A percentile compares a stretch with the other conserved stretches of the same genome.
Evolutionary conservation across 2,113 vertebrate genomes (phyloP).

Genomic region (Ochotona curzoniae): DNA sequence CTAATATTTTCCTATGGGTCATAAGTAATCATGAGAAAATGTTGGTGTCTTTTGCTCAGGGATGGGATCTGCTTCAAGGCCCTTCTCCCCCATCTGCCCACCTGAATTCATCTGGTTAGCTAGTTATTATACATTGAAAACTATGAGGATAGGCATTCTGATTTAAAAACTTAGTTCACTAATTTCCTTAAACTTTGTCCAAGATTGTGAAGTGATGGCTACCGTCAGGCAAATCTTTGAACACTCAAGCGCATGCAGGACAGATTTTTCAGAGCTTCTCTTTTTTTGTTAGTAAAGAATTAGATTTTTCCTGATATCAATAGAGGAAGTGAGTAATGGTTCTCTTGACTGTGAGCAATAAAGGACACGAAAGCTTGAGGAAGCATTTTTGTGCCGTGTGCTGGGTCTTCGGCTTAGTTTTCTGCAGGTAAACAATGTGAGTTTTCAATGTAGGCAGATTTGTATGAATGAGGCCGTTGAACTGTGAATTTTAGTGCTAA

Average conservation of each 20-base stretch:
- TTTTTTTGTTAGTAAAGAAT: slow-evolving; percentile 55
- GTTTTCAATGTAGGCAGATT: slow-evolving; percentile 30
- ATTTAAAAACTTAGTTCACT: slow-evolving; percentile 47
- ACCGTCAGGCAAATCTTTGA: neutral
- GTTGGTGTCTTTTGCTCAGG: slow-evolving; percentile 43
- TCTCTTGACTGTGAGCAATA: slow-evolving; percentile 67
- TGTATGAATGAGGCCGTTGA: slow-evolving; percentile 51
- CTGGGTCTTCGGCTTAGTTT: slow-evolving; percentile 26
- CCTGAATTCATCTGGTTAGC: slow-evolving; percentile 37
- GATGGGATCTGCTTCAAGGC: slow-evolving; percentile 40
- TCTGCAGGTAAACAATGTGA: slow-evolving; percentile 57
- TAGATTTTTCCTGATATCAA: slow-evolving; percentile 53
- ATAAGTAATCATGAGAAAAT: slow-evolving; percentile 43
- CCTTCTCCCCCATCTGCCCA: neutral
- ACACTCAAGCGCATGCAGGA: slow-evolving; percentile 17
- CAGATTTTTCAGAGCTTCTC: slow-evolving; percentile 51
- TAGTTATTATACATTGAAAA: slow-evolving; percentile 35
- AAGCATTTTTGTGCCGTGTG: slow-evolving; percentile 36
- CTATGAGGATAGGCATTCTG: neutral
- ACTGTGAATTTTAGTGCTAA: slow-evolving; percentile 41
- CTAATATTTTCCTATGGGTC: slow-evolving; percentile 57
- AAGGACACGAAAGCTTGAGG: slow-evolving; percentile 27
- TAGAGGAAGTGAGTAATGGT: slow-evolving; percentile 73
- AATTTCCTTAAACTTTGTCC: neutral
- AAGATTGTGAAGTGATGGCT: neutral